phyloP scores from a whole-genome alignment of 64 coral and sea anemone species.

The Orbicella faveolata region DNA sequence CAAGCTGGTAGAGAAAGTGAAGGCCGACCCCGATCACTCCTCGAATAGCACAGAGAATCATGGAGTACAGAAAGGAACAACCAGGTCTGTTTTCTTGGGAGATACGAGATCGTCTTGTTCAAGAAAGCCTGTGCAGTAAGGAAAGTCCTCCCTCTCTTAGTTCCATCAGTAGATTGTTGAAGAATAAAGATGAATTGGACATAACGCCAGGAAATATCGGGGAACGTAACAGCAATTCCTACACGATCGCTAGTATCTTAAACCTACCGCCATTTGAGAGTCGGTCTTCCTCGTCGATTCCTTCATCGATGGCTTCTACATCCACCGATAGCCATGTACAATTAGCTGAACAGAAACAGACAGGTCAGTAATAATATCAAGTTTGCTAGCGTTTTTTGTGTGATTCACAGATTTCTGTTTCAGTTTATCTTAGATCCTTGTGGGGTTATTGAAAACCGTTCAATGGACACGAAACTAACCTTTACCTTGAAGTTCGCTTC shows the following conservation, averaged over 20 bases:
- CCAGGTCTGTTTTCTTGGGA: constrained; percentile 5
- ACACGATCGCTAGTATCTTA: not conserved
- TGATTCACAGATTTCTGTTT: too few relatives aligned
- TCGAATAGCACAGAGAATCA: not conserved
- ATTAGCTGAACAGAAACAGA: not conserved
- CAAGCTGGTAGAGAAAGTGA: not conserved
- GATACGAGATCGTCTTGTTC: constrained; percentile 9
- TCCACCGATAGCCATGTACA: not conserved
- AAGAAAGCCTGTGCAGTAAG: not conserved
- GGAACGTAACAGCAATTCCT: not conserved
- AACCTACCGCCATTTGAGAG: not conserved
- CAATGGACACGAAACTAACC: too few relatives aligned
- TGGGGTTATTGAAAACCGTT: too few relatives aligned
- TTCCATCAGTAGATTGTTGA: constrained; percentile 20
- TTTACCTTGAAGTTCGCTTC: too few relatives aligned
- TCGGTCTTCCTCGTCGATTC: not conserved
- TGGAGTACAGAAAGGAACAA: not conserved
- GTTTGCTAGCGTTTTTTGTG: too few relatives aligned
- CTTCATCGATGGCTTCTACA: not conserved
- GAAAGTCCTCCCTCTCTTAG: not conserved
- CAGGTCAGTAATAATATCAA: not conserved
- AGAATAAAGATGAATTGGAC: not conserved
- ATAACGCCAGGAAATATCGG: not conserved
- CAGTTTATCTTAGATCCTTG: too few relatives aligned
- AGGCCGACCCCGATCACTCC: constrained; percentile 16